phyloP scores from a whole-genome alignment of 2,113 vertebrate genomes.

The Sinocyclocheilus anshuiensis region DNA sequence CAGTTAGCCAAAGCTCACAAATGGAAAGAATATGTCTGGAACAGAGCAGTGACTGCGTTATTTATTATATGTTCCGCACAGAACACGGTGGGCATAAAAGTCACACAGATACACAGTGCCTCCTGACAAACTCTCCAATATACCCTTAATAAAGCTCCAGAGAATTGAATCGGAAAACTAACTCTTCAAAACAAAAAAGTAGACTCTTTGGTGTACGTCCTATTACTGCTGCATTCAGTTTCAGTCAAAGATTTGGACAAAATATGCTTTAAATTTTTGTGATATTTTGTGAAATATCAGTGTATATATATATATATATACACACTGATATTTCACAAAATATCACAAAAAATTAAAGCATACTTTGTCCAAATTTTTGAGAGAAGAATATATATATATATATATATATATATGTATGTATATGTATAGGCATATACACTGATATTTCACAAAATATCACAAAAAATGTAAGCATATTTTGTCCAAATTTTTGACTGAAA shows the following conservation, averaged over 20 bases:
- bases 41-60: constrained; percentile 29
- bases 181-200: not conserved
- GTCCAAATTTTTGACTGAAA: not conserved
- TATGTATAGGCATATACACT: too few relatives aligned
- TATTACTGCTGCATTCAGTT: not conserved
- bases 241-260: not conserved
- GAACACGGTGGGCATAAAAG: not conserved
- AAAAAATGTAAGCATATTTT: not conserved
- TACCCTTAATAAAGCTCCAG: constrained; percentile 32
- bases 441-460: too few relatives aligned
- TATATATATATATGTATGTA: too few relatives aligned
- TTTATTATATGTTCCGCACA: constrained; percentile 49
- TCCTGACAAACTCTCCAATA: constrained; percentile 1
- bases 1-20: constrained; percentile 48
- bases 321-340: too few relatives aligned
- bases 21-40: constrained; percentile 8
- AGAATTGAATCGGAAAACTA: constrained; percentile 6
- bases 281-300: too few relatives aligned
- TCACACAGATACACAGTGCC: not conserved
- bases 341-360: too few relatives aligned
- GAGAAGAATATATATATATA: too few relatives aligned
- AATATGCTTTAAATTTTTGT: too few relatives aligned
- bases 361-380: too few relatives aligned
- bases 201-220: not conserved
- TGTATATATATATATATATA: too few relatives aligned